Evolutionary conservation across 2,113 vertebrate genomes (phyloP).

Genomic region (Uropsilus gracilis): DNA sequence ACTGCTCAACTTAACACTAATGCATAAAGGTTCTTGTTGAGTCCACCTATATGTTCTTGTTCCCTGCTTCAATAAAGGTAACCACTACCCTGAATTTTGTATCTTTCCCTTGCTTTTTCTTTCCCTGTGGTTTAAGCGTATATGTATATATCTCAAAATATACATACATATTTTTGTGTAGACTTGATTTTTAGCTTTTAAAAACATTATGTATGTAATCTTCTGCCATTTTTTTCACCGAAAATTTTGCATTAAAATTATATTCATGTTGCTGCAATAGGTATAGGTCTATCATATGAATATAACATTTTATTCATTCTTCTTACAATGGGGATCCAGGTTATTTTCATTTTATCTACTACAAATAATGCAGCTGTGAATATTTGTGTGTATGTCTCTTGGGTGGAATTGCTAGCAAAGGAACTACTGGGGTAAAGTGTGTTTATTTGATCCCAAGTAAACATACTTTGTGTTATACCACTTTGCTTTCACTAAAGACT

Average conservation of each 20-base stretch:
- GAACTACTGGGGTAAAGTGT: not conserved
- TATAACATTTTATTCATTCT: not conserved
- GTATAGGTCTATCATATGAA: not conserved
- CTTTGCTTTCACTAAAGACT: not conserved
- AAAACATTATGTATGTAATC: not conserved
- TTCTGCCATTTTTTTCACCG: not conserved
- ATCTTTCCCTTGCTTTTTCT: not conserved
- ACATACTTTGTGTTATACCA: not conserved
- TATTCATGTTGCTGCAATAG: not conserved
- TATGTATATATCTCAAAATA: not conserved
- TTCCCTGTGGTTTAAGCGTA: not conserved
- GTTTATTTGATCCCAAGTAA: not conserved
- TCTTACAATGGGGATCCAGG: not conserved
- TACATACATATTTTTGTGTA: not conserved
- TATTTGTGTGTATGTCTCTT: not conserved
- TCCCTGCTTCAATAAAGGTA: not conserved
- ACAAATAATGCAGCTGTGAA: not conserved
- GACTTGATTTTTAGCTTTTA: constrained; percentile 12
- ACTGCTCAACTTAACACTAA: not conserved
- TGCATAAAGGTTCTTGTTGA: not conserved
- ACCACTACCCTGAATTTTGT: not conserved
- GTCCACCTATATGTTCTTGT: not conserved
- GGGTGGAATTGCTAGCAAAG: not conserved
- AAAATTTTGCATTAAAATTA: not conserved
- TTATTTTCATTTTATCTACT: not conserved